These are phyloP conservation scores for Rhogogaster chlorosoma DNA, from an alignment of 2,888 invertebrate genomes.

Conservation along the genomic window DNA sequence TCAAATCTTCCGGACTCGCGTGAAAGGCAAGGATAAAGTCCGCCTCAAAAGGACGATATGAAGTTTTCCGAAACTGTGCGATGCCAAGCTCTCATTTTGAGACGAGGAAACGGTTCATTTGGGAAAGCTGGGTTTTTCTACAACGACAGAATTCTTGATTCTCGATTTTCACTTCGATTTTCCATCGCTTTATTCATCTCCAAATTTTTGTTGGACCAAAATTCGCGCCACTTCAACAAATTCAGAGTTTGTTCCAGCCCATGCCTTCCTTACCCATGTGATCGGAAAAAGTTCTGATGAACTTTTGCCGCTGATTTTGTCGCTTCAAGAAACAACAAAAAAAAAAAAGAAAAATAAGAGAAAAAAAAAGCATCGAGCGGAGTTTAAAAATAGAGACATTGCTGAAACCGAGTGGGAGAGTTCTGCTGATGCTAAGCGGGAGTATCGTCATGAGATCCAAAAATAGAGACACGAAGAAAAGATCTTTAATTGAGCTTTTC, in stretches of 20 bases:
- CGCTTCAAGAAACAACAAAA: background rate
- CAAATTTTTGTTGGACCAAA: no score
- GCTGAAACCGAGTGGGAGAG: constrained; percentile 8
- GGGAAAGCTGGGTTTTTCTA: no score
- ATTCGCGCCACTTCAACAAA: background rate
- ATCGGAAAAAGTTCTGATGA: background rate
- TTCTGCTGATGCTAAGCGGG: background rate
- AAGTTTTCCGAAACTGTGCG: background rate
- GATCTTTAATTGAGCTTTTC: background rate
- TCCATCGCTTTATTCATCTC: no score
- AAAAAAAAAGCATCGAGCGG: background rate
- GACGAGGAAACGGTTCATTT: no score
- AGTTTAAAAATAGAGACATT: constrained; percentile 21
- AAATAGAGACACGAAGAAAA: background rate
- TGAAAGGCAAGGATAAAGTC: background rate
- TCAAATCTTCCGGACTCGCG: background rate
- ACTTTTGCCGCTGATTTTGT: background rate
- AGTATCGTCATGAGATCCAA: background rate
- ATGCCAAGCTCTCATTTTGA: background rate
- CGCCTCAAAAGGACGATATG: background rate
- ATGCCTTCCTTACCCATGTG: background rate
- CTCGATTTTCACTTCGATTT: no score
- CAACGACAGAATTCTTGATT: no score
- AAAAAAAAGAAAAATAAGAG: background rate
- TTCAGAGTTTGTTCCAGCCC: background rate